A percentile compares a stretch with the other conserved stretches of the same genome.
phyloP scores from a whole-genome alignment of 1,140 invertebrate genomes.

The Monochamus saltuarius region DNA sequence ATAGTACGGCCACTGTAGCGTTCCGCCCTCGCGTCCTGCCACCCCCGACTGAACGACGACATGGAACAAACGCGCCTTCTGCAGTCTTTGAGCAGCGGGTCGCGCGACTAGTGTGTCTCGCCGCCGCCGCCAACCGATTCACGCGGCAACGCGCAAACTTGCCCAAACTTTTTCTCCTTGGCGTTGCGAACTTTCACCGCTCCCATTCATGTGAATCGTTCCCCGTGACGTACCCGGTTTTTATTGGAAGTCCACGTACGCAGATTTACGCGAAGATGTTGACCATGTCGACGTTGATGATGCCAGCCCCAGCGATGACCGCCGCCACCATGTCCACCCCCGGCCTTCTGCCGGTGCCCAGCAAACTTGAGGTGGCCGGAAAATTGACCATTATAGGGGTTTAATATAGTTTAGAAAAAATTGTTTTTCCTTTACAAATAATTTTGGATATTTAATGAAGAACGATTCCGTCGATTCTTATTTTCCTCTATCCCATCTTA shows the following conservation, averaged over 20 bases:
- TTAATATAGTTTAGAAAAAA: too few relatives aligned
- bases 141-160: slow-evolving; percentile 14
- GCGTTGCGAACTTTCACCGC: neutral
- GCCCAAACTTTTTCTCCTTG: slow-evolving; percentile 1
- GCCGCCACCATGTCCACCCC: slow-evolving; percentile 40
- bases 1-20: slow-evolving; percentile 42
- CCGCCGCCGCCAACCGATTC: neutral
- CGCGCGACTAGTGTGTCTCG: slow-evolving; percentile 42
- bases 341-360: slow-evolving; percentile 43
- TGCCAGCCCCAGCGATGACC: slow-evolving; percentile 48
- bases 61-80: slow-evolving; percentile 46
- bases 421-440: too few relatives aligned
- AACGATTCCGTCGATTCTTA: too few relatives aligned
- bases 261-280: slow-evolving; percentile 37
- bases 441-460: too few relatives aligned
- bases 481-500: too few relatives aligned
- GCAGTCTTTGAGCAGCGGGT: slow-evolving; percentile 48
- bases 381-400: slow-evolving; percentile 42
- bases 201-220: neutral
- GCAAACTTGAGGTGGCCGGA: slow-evolving; percentile 43
- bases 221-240: neutral
- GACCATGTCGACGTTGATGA: slow-evolving; percentile 51
- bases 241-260: neutral
- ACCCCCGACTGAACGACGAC: slow-evolving; percentile 40
- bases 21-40: slow-evolving; percentile 40